Evolutionary conservation across 1,140 invertebrate species (phyloP).

Genomic region (Plutomurus gul): DNA sequence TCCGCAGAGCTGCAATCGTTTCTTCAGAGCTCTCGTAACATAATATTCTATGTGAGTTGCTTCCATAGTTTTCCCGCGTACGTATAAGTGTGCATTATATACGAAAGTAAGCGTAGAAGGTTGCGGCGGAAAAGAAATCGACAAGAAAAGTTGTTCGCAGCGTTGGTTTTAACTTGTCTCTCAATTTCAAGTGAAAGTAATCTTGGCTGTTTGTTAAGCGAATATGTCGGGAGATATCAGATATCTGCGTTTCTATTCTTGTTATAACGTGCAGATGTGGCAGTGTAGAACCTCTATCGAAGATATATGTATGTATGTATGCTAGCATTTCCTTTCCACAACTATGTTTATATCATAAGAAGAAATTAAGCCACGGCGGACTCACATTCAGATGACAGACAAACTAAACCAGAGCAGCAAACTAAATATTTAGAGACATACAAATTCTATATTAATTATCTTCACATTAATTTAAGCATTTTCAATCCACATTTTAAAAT

Average conservation of each 20-base stretch:
- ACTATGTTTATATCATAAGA: no score
- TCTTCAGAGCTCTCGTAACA: background rate
- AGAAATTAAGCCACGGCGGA: no score
- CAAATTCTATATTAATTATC: no score
- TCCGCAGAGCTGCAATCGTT: background rate
- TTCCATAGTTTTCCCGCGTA: slow-evolving; percentile 5
- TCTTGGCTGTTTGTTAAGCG: slow-evolving; percentile 26
- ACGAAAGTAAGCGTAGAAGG: no score
- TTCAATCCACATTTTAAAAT: background rate
- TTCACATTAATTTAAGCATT: slow-evolving; percentile 6
- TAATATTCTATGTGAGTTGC: slow-evolving; percentile 17
- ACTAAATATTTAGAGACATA: no score
- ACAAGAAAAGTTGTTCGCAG: background rate
- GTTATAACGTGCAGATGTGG: background rate
- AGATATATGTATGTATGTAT: background rate
- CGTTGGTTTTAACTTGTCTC: slow-evolving; percentile 18
- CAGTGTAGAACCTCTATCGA: background rate
- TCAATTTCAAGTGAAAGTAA: slow-evolving; percentile 22
- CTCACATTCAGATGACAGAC: no score
- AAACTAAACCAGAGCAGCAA: no score
- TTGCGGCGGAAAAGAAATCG: slow-evolving; percentile 5
- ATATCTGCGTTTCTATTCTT: slow-evolving; percentile 5
- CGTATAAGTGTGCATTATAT: no score
- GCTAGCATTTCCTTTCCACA: no score
- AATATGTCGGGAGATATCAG: slow-evolving; percentile 12